A percentile compares a stretch with the other conserved stretches of the same genome.
phyloP scores from a whole-genome alignment of 2,113 vertebrate genomes.

The Naja naja region DNA sequence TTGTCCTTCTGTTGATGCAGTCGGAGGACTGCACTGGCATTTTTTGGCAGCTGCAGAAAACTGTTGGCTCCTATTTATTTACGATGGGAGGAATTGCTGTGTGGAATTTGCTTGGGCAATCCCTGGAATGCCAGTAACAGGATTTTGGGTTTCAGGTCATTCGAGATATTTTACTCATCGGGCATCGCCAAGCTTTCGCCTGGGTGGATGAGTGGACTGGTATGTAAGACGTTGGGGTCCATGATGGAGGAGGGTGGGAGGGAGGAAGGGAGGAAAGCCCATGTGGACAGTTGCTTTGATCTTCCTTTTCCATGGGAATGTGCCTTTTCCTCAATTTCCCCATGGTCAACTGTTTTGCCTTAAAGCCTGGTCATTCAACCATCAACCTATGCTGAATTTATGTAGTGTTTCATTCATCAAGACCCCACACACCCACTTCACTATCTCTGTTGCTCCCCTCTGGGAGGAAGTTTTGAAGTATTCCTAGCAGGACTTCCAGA shows the following conservation, averaged over 20 bases:
- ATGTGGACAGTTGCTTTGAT: not conserved
- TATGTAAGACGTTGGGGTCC: slow-evolving; percentile 30
- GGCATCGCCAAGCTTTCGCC: slow-evolving; percentile 73
- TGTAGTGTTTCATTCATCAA: not conserved
- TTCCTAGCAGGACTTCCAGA: no score
- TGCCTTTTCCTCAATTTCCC: not conserved
- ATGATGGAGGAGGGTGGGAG: not conserved
- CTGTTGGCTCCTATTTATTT: not conserved
- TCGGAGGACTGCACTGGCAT: not conserved
- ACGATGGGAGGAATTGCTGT: not conserved
- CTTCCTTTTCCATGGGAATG: not conserved
- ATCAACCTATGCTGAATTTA: no score
- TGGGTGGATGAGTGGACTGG: slow-evolving; percentile 77
- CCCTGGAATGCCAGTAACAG: accelerated
- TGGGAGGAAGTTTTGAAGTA: no score
- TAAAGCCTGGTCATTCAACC: not conserved
- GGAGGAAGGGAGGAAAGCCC: not conserved
- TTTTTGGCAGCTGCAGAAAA: not conserved
- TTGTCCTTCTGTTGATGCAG: not conserved
- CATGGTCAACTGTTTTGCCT: not conserved
- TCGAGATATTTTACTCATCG: slow-evolving; percentile 72
- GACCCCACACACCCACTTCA: no score
- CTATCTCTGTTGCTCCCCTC: no score
- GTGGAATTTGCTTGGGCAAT: not conserved
- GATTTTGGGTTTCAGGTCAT: slow-evolving; percentile 54